phyloP scores from a whole-genome alignment of 2,888 invertebrate species.

The Amblyjoppa proteus region DNA sequence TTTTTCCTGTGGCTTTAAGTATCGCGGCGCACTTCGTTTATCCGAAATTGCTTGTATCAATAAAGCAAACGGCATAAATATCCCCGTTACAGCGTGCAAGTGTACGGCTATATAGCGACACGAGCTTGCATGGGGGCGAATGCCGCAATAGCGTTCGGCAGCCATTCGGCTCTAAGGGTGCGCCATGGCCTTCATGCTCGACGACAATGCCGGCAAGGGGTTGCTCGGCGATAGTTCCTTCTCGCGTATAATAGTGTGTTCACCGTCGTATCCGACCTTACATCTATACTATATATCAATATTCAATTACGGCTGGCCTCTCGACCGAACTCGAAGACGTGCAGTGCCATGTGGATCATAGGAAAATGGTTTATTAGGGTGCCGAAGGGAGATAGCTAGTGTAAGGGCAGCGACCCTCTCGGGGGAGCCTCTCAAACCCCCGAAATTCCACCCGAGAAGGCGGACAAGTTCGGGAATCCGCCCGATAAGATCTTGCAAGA shows the following conservation, averaged over 20 bases:
- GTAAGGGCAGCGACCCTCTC: conserved; percentile 54
- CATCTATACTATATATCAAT: conserved; percentile 78
- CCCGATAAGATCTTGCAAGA: conserved; percentile 71
- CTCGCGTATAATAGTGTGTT: conserved; percentile 69
- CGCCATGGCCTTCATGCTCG: neutral
- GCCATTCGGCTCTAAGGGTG: conserved; percentile 17
- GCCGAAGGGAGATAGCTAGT: conserved; percentile 37
- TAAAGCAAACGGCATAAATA: conserved; percentile 69
- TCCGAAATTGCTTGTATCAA: conserved; percentile 70
- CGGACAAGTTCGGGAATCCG: conserved; percentile 68
- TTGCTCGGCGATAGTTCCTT: conserved; percentile 41
- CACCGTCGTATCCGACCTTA: conserved; percentile 72
- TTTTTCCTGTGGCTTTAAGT: conserved; percentile 41
- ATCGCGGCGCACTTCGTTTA: conserved; percentile 55
- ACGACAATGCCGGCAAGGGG: conserved; percentile 43
- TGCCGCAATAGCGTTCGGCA: conserved; percentile 34
- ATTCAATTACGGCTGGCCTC: conserved; percentile 78
- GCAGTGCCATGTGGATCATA: conserved; percentile 71
- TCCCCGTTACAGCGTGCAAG: conserved; percentile 8
- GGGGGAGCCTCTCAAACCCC: conserved; percentile 32
- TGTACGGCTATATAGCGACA: conserved; percentile 45
- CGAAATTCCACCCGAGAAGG: conserved; percentile 17
- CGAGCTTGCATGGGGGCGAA: conserved; percentile 19
- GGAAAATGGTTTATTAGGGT: conserved; percentile 76
- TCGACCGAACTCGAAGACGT: conserved; percentile 72